Percentiles rank a stretch among this genome's conserved stretches.
phyloP scores from a whole-genome alignment of 1,140 invertebrate species.

The Octopus sinensis region DNA sequence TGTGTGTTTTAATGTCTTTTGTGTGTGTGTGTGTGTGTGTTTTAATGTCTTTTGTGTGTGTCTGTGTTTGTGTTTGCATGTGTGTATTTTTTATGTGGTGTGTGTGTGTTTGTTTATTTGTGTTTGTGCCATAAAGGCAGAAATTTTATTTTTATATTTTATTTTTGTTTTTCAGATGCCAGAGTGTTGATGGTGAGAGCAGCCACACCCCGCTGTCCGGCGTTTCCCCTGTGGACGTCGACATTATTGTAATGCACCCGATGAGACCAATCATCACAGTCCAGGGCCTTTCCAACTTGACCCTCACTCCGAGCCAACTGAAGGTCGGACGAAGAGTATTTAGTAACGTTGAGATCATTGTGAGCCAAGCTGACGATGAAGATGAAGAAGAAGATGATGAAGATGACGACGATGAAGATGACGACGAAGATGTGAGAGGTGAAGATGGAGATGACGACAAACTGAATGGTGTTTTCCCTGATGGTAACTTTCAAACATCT shows the following conservation, averaged over 20 bases:
- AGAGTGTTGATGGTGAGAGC: not conserved
- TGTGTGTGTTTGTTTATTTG: no score
- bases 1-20: no score
- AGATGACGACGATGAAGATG: constrained; percentile 25
- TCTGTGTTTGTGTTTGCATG: no score
- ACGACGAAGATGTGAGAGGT: not conserved
- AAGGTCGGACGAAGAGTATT: constrained; percentile 79
- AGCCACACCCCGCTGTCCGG: not conserved
- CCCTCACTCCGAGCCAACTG: constrained; percentile 82
- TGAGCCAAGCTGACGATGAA: constrained; percentile 34
- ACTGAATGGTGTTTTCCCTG: not conserved
- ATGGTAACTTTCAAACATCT: no score
- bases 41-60: no score
- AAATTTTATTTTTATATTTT: no score
- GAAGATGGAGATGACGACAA: not conserved
- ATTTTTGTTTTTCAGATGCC: not conserved
- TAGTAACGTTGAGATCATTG: constrained; percentile 70
- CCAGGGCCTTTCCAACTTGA: constrained; percentile 73
- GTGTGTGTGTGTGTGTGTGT: no score
- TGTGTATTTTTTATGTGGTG: no score
- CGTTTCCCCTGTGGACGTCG: constrained; percentile 68
- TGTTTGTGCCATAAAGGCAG: no score
- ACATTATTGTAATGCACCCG: constrained; percentile 81
- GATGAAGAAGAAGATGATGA: constrained; percentile 40
- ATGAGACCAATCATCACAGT: constrained; percentile 80